Evolutionary conservation across 2,113 vertebrate genomes (phyloP), one percentile per base, ranked within the genome.

Genomic region (Stercorarius parasiticus): DNA sequence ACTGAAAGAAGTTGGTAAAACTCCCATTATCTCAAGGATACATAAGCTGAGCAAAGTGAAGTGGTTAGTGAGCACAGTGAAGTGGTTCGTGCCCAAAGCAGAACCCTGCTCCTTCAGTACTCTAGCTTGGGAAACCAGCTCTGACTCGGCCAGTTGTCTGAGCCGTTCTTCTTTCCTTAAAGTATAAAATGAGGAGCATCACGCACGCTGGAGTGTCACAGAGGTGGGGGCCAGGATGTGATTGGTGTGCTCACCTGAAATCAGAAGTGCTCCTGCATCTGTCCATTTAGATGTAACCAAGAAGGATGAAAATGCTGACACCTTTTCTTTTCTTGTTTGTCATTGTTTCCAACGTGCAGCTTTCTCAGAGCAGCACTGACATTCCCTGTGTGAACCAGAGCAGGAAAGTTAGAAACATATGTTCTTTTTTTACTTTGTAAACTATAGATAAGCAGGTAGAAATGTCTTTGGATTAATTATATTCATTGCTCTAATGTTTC

Each of bases 141-240:
- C 17, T 73, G 55, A 29, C 26, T 47, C 0, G 0, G 29, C n/a
- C 58, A 77, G 53, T 42, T 69, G 21, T 17, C 21, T 2, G 1
- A 77, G n/a, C 32, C 6, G 0, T 2, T 1, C 25, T 62, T 19
- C 65, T 67, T 82, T 20, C 42, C 61, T 16, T n/a, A 1, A 42
- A 29, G 7, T 5, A 4, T 7, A 26, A 72, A 10, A 1, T 42
- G 27, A 38, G 65, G 13, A 36, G 42, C 29, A 66, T 20, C 19
- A 3, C 4, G 14, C 3, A 6, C 22, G 0, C 18, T 32, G 47
- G 7, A 58, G 62, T 19, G 58, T 26, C 71, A 13, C 45, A 23
- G 61, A 27, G 27, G 25, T 10, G 5, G 25, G 61, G 23, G 13
- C 43, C 10, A 8, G 40, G 40, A 5, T 47, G 36, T 4, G 8